Percentiles rank a stretch among this genome's conserved stretches.
These are phyloP conservation scores for Parauchenoglanis punctatus DNA, from an alignment of 2,797 vertebrate species.

Conservation along the genomic window DNA sequence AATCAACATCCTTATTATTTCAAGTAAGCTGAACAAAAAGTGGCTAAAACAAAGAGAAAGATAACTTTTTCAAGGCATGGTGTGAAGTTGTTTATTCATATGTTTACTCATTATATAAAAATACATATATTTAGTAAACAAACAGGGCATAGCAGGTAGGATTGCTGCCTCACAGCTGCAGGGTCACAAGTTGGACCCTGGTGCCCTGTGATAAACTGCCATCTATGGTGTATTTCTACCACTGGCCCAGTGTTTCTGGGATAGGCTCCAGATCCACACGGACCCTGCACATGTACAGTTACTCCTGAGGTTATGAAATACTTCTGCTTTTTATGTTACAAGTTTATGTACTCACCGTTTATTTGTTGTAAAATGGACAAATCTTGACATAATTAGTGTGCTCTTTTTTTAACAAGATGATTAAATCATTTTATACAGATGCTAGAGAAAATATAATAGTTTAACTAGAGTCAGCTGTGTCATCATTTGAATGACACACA, in stretches of 20 bases:
- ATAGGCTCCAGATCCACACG: neutral
- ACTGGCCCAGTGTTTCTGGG: neutral
- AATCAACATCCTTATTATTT: neutral
- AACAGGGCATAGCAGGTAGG: neutral
- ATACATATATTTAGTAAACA: neutral
- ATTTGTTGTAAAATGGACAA: neutral
- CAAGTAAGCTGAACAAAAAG: neutral
- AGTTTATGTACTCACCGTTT: neutral
- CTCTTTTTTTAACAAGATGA: neutral
- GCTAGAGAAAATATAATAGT: neutral
- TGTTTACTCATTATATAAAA: neutral
- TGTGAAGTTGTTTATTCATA: neutral
- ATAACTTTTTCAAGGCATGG: neutral
- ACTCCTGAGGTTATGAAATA: neutral
- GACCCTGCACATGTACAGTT: constrained; percentile 43
- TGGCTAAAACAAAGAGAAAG: neutral
- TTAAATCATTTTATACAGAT: neutral
- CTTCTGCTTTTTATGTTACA: neutral
- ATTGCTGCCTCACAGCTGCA: neutral
- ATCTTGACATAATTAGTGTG: neutral
- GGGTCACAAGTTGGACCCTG: neutral
- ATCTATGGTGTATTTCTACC: neutral
- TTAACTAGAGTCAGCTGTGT: neutral
- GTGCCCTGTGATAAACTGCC: neutral
- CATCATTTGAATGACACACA: neutral